Base-by-base conservation (phyloP, 2,113 vertebrate species). In the Gorsachius goisagi region DNA sequence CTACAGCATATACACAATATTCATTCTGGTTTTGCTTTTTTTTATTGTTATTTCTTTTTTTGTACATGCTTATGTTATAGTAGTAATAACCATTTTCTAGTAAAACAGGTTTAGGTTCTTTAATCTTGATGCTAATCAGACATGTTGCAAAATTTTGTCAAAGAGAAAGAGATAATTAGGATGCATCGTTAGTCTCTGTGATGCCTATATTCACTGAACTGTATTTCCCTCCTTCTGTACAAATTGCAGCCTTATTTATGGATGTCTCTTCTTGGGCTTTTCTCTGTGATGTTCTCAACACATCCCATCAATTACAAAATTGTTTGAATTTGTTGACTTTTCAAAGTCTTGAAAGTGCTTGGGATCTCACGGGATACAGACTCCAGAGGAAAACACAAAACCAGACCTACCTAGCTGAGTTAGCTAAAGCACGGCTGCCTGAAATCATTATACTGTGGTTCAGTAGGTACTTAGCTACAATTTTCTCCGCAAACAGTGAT, bases 271-370 rank as follows among this genome's bases (percentile, higher is more conserved):
- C 64, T 79, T 39, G 19, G 30, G 44, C 44, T 39, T 85, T 71
- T 79, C 9, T 68, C 33, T 81, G 17, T 75, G 59, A 72, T 67
- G 20, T 71, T 88, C 45, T 78, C 63, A 84, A 50, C 16, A 28
- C 17, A 50, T 59, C 27, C 15, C 24, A 15, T 35, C 6, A 30
- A 10, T 85, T 82, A 85, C 5, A 82, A 89, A 95, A 77, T 9
- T 4, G 16, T 87, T 89, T 90, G 28, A 85, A 91, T 53, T 88
- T 58, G 76, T 79, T 85, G 41, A 88, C 23, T 92, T 93, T 90
- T 91, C 53, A 76, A 22, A 45, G 23, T 63, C 68, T 73, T 88
- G 39, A 85, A 92, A 87, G 52, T 8, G 35, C 30, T 91, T 33
- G 13, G 37, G 50, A 47, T 89, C 33, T 86, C 50, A 62, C 1